Evolutionary conservation across 1,140 invertebrate species (phyloP).

Genomic region (Centruroides vittatus): DNA sequence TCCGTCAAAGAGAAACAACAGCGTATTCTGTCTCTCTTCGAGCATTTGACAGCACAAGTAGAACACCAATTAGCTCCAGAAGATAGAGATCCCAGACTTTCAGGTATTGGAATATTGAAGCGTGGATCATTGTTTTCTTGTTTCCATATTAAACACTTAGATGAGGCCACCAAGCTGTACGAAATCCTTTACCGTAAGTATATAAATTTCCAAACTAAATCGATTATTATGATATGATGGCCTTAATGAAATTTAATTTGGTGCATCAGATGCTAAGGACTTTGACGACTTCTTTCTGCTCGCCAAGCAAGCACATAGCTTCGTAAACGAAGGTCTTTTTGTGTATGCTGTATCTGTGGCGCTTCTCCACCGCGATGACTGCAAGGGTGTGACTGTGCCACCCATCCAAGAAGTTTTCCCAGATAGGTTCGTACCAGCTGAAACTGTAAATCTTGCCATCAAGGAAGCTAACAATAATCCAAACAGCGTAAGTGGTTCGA

Average conservation of each 20-base stretch:
- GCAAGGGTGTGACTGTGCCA: conserved; percentile 39
- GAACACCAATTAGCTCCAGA: conserved; percentile 5
- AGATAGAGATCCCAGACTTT: conserved; percentile 6
- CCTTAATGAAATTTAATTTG: background rate
- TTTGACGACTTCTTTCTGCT: conserved; percentile 39
- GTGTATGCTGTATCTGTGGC: conserved; percentile 42
- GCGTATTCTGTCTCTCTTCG: conserved; percentile 5
- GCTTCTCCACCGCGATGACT: conserved; percentile 40
- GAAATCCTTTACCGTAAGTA: conserved; percentile 4
- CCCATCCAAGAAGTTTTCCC: conserved; percentile 48
- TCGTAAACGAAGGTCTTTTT: conserved; percentile 48
- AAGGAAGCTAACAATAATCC: conserved; percentile 25
- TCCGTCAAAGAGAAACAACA: conserved; percentile 10
- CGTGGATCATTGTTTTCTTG: conserved; percentile 21
- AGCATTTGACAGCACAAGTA: conserved; percentile 3
- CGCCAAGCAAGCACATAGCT: conserved; percentile 43
- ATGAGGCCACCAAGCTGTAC: conserved; percentile 12
- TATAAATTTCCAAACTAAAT: background rate
- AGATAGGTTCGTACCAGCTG: conserved; percentile 32
- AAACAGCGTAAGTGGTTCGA: conserved; percentile 13
- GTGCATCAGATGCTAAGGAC: conserved; percentile 1
- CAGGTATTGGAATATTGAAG: conserved; percentile 7
- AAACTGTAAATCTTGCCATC: conserved; percentile 31
- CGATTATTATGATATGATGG: no score
- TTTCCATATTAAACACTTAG: conserved; percentile 26